Base-by-base conservation (phyloP, 2,113 vertebrate species). In the Gymnogyps californianus region DNA sequence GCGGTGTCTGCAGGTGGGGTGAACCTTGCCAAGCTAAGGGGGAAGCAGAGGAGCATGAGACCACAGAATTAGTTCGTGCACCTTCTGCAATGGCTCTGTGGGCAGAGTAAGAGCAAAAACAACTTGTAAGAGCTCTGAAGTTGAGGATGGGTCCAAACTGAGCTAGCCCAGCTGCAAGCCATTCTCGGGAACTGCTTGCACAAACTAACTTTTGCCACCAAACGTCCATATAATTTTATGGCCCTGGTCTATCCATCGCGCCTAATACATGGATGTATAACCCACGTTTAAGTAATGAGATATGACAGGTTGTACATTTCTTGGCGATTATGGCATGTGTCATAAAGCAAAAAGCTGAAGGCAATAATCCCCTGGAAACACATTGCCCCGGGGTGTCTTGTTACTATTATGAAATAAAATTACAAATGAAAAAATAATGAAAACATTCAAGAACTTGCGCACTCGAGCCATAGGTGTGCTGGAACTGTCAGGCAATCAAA, bases 301-400 rank as follows among this genome's bases (percentile, higher is more conserved):
- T 67, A 13, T 90, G 97, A 84, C 91, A 97, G 95, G 87, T 12
- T 26, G 69, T 88, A 62, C 88, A 78, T 97, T 94, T 94, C 42
- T 2, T 2, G 64, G 85, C 21, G 74, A 84, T 96, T 95, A 93
- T 93, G 96, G 96, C 88, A 90, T 91, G 88, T 95, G 96, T 83
- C 92, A 80, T 76, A 90, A 96, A 93, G 95, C 93, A 79, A 34
- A 92, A 89, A 95, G 96, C 96, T 95, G 96, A 81, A 97, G 80
- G 71, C 89, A 94, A 72, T 97, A 97, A 98, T 97, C 97, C 94
- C 81, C 66, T 82, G 91, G 81, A 95, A 96, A 86, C 13, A 88
- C 91, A 61, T 88, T 83, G 83, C 93, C 90, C 34, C 0, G 0
- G 74, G 94, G 95, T 75, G 80, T 96, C 92, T 42, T 90, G 95